Base-by-base conservation (phyloP, 2,113 vertebrate genomes). In the Rhabdornis inornatus region DNA sequence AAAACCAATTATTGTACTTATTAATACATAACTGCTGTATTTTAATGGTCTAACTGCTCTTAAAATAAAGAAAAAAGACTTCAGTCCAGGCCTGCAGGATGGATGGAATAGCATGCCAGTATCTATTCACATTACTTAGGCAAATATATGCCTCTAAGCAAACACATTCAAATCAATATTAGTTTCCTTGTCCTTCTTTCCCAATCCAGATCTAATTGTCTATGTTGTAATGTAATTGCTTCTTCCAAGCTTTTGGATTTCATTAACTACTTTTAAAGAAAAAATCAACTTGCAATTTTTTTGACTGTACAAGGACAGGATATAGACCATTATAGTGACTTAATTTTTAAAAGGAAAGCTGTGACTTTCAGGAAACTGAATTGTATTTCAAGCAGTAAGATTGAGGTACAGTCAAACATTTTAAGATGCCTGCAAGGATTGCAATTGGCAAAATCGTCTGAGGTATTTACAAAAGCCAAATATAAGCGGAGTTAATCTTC, bases 161-260 rank as follows among this genome's bases (percentile, higher is more conserved):
- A 85, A 74, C 28, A 83, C 28, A 90, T 65, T 90, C 82, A 57
- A 61, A 95, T 60, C 61, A 65, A 30, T 86, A 86, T 92, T 83
- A 63, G 83, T 69, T 81, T 92, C 59, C 83, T 81, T 57, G 37
- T 74, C 68, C 70, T 63, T 90, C 66, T 79, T 90, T 94, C 59
- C 63, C 82, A 93, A 72, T 77, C 42, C 57, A 88, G 55, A 88
- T 83, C 37, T 92, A 93, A 95, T 63, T 96, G 53, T 35, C 37
- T 69, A 3, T 83, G 68, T 66, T 74, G 83, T 45, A 93, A 83
- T 59, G 70, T 42, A 92, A 92, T 65, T 86, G 23, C 71, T 95
- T 86, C 45, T 65, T 92, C 55, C 75, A 88, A 89, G 68, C 27
- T 83, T 95, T 93, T 83, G 57, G n/a, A 93, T 90, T 90, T 93